Evolutionary conservation across 2,888 invertebrate genomes (phyloP), one percentile per base, ranked within the genome.

Genomic region (Hedychridium roseum): DNA sequence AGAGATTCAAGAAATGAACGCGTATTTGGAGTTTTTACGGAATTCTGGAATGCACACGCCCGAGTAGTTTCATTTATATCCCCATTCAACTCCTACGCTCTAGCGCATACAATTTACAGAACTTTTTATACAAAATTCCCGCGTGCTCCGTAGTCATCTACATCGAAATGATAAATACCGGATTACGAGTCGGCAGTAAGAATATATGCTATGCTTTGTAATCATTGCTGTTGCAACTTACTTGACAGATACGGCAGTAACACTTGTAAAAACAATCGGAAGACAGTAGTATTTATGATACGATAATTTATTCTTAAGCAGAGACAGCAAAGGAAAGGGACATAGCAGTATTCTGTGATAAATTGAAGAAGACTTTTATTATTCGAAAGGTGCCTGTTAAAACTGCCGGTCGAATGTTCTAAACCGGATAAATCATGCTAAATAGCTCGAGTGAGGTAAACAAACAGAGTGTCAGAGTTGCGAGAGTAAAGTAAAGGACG

Each of bases 361-460:
- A 23, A 23, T 23, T 23, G 23, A 23, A 23, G 23, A 5, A 23
- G 9, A 23, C 9, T 23, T 6, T 23, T 23, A 23, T 23, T 23
- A 6, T 6, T 23, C 23, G 23, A 23, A 5, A 6, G 23, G 9
- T 23, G 23, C 5, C n/a, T 23, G 23, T 6, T 6, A 23, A 23
- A 23, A 5, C 5, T 9, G 23, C 36, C 48, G 47, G 38, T 52
- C 48, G 57, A 60, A 60, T 50, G 50, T 45, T 54, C 9, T 23
- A 6, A 48, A 57, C 57, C 46, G 50, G 52, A 49, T 60, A 49
- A 60, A 64, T 63, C 60, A 64, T 62, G 62, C 64, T 62, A 64
- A 64, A 57, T 54, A 60, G 52, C 52, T 52, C 49, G 60, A 64
- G 60, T 50, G 50, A 54, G 54, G 64, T 63, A 64, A 63, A 63